These are phyloP conservation scores for Chelonus formosanus DNA, from an alignment of 2,888 invertebrate species.

Conservation along the genomic window DNA sequence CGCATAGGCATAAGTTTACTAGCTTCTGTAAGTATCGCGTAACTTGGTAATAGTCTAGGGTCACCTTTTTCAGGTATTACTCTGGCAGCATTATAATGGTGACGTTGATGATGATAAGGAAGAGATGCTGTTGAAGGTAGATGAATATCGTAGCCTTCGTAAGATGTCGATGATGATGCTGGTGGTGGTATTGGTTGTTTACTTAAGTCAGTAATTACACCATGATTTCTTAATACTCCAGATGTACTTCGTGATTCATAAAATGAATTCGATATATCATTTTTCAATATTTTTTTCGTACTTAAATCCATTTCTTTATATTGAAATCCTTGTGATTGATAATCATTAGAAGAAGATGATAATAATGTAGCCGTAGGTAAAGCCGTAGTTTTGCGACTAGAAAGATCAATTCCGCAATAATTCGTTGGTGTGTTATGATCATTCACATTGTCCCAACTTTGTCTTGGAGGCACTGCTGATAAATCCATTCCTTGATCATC, in stretches of 20 bases:
- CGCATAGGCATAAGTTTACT: slow-evolving; percentile 59
- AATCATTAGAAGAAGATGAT: slow-evolving; percentile 27
- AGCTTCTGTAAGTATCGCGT: slow-evolving; percentile 59
- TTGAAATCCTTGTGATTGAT: slow-evolving; percentile 54
- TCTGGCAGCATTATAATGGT: no score
- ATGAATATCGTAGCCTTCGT: no score
- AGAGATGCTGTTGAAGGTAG: slow-evolving; percentile 35
- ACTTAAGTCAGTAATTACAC: slow-evolving; percentile 60
- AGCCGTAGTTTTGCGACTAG: slow-evolving; percentile 56
- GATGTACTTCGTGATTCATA: slow-evolving; percentile 53
- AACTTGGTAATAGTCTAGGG: slow-evolving; percentile 56
- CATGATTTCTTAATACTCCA: slow-evolving; percentile 57
- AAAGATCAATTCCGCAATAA: slow-evolving; percentile 61
- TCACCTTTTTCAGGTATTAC: slow-evolving; percentile 35
- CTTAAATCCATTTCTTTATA: slow-evolving; percentile 62
- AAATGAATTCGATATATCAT: slow-evolving; percentile 48
- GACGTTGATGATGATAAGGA: slow-evolving; percentile 47
- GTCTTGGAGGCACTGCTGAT: slow-evolving; percentile 50
- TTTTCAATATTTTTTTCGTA: slow-evolving; percentile 53
- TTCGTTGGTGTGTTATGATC: slow-evolving; percentile 56
- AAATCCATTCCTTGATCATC: slow-evolving; percentile 55
- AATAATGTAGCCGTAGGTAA: slow-evolving; percentile 36
- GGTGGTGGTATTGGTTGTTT: slow-evolving; percentile 54
- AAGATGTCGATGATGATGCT: no score
- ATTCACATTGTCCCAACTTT: slow-evolving; percentile 53